phyloP scores from a whole-genome alignment of 2,888 invertebrate genomes.

The Muschampia plurimacula region DNA sequence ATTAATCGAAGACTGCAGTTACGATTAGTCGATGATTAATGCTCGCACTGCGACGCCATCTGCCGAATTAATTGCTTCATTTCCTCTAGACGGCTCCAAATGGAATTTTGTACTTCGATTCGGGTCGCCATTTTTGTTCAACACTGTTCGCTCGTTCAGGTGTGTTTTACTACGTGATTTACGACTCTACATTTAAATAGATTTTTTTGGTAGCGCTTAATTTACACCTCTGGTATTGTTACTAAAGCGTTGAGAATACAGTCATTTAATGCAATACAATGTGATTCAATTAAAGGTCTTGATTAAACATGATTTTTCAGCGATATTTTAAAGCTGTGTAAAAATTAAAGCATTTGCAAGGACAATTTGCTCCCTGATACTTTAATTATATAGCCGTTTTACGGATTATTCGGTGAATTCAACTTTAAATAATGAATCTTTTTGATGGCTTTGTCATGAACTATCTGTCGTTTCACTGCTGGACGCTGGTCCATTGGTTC shows the following conservation, averaged over 20 bases:
- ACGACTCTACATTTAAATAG: slow-evolving; percentile 60
- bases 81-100: slow-evolving; percentile 82
- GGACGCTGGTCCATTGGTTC: no score
- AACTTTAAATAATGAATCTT: no score
- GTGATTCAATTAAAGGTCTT: slow-evolving; percentile 1
- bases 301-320: slow-evolving; percentile 12
- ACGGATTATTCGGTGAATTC: no score
- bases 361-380: not conserved
- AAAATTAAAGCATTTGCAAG: not conserved
- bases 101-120: slow-evolving; percentile 83
- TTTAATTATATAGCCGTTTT: no score
- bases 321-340: not conserved
- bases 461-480: no score
- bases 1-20: slow-evolving; percentile 85
- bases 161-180: slow-evolving; percentile 73
- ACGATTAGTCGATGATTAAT: slow-evolving; percentile 85
- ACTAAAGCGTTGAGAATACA: slow-evolving; percentile 4
- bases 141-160: slow-evolving; percentile 67
- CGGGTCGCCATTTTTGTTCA: slow-evolving; percentile 73
- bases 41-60: slow-evolving; percentile 83
- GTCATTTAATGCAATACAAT: not conserved
- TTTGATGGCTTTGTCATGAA: no score
- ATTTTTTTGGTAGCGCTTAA: slow-evolving; percentile 49
- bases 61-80: slow-evolving; percentile 85
- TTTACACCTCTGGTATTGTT: slow-evolving; percentile 22